Evolutionary conservation across 1,140 invertebrate species (phyloP).

Genomic region (Sycophila sp.): DNA sequence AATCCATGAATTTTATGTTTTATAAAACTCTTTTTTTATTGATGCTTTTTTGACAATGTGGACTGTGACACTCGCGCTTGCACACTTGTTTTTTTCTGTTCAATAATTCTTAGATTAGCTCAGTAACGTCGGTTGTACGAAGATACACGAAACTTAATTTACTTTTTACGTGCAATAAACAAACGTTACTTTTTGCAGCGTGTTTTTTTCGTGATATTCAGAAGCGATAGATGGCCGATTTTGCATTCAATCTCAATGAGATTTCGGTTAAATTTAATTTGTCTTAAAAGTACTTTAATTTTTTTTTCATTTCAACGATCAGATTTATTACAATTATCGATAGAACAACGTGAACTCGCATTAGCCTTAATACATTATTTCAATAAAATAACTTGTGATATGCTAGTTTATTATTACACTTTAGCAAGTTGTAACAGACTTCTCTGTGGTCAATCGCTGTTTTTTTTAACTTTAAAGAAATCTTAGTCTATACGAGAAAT

Average conservation of each 20-base stretch:
- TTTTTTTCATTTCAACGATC: background rate
- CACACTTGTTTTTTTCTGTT: constrained; percentile 11
- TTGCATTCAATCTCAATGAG: too few relatives aligned
- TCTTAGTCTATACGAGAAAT: too few relatives aligned
- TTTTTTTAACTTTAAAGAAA: too few relatives aligned
- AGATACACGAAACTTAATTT: constrained; percentile 16
- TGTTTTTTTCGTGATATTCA: constrained; percentile 14
- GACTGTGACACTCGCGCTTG: constrained; percentile 29
- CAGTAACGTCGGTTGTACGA: constrained; percentile 2
- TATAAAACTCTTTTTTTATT: constrained; percentile 41
- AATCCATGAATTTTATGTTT: constrained; percentile 17
- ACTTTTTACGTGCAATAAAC: constrained; percentile 23
- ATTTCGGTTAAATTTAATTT: background rate
- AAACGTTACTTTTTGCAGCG: constrained; percentile 12
- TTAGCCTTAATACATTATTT: too few relatives aligned
- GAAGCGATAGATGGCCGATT: constrained; percentile 12
- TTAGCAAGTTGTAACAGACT: too few relatives aligned
- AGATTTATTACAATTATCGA: too few relatives aligned
- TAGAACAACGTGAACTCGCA: too few relatives aligned
- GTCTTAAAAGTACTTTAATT: too few relatives aligned
- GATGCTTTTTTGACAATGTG: constrained; percentile 32
- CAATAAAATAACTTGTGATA: too few relatives aligned
- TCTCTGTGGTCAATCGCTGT: too few relatives aligned
- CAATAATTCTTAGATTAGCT: constrained; percentile 14
- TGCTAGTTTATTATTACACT: too few relatives aligned